These are phyloP conservation scores for Xenentodon cancila DNA, from an alignment of 2,797 vertebrate species.

Conservation along the genomic window DNA sequence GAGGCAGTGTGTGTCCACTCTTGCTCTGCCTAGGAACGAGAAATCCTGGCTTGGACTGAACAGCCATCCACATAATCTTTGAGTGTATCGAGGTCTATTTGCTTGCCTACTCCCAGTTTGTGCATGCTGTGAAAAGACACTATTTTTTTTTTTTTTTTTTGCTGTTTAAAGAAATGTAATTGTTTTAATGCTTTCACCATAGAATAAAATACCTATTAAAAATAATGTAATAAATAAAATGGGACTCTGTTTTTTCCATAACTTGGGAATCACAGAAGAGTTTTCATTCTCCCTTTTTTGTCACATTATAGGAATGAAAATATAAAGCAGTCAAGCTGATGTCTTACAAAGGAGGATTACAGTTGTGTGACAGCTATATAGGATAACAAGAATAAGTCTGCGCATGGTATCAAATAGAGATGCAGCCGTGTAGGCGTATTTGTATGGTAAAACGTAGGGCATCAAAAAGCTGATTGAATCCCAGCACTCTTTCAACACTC, in stretches of 20 bases:
- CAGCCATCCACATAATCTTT: constrained; percentile 91
- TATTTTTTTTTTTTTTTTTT: constrained; percentile 19
- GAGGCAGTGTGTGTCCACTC: constrained; percentile 79
- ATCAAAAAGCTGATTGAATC: constrained; percentile 78
- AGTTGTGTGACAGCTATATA: constrained; percentile 74
- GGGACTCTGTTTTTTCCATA: not conserved
- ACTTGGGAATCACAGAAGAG: constrained; percentile 15
- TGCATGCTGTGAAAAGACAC: constrained; percentile 11
- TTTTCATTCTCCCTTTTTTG: constrained; percentile 33
- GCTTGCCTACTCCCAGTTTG: constrained; percentile 35
- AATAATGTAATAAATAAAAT: constrained; percentile 12
- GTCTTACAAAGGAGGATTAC: constrained; percentile 65
- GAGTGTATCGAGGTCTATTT: constrained; percentile 76
- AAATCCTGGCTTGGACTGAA: constrained; percentile 81
- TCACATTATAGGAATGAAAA: constrained; percentile 39
- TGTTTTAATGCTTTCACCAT: not conserved
- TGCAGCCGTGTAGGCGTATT: constrained; percentile 67
- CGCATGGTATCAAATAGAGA: constrained; percentile 75
- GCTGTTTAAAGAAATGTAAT: not conserved
- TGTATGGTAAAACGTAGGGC: constrained; percentile 64
- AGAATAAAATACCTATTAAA: constrained; percentile 6
- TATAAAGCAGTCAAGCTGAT: constrained; percentile 43
- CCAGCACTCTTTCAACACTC: constrained; percentile 69
- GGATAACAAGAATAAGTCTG: constrained; percentile 67
- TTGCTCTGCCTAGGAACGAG: constrained; percentile 73